Percentiles rank a stretch among this genome's conserved stretches.
Evolutionary conservation across 2,113 vertebrate genomes (phyloP).

Genomic region (Albula goreensis): DNA sequence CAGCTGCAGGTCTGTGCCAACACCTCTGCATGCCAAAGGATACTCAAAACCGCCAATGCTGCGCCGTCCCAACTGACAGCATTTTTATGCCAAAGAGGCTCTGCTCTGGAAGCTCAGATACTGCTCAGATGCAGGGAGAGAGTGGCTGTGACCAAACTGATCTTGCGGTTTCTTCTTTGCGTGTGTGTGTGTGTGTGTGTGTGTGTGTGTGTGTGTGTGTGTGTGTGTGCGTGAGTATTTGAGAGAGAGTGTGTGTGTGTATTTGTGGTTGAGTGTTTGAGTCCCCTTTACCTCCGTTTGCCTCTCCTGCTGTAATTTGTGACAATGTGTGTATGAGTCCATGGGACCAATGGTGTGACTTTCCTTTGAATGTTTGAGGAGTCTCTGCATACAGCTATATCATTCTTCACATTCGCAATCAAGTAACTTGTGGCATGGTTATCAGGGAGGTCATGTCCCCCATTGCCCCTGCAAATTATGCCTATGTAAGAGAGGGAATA

Average conservation of each 20-base stretch:
- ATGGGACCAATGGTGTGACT: too few species aligned
- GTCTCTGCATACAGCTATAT: too few species aligned
- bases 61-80: not conserved
- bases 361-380: too few species aligned
- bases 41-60: not conserved
- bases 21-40: not conserved
- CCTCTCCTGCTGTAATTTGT: not conserved
- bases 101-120: not conserved
- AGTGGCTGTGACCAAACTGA: not conserved
- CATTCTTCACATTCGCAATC: too few species aligned
- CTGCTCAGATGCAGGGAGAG: not conserved
- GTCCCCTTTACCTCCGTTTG: not conserved
- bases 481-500: not conserved
- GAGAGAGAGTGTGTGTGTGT: not conserved
- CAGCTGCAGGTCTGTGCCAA: not conserved
- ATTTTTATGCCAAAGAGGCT: not conserved
- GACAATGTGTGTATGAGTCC: not conserved
- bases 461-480: too few species aligned
- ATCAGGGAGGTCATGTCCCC: too few species aligned
- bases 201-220: conserved; percentile 16
- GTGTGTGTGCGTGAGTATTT: conserved; percentile 6
- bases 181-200: not conserved
- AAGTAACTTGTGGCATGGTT: too few species aligned
- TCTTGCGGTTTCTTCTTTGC: not conserved
- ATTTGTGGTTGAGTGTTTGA: conserved; percentile 22